Evolutionary conservation across 2,797 vertebrate genomes (phyloP), one percentile per base, ranked within the genome.

Genomic region (Fistularia tabacaria): DNA sequence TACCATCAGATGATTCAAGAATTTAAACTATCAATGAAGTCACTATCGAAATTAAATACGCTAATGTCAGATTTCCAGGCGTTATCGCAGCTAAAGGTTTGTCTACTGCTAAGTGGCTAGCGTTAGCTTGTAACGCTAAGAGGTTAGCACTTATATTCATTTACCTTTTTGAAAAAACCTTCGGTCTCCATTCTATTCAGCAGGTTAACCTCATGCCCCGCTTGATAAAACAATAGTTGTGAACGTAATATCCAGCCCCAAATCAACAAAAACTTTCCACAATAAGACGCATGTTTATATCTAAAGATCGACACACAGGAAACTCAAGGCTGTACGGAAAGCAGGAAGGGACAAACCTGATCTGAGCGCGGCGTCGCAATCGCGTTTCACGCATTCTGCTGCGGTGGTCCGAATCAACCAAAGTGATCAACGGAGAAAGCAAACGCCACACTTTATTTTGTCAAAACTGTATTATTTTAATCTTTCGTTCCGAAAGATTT

Each of bases 401-500:
- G 7, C 14, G 12, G 14, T 43, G 51, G 42, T 1, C 3, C 4
- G 7, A 39, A 13, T 45, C 48, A 66, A 54, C 38, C 15, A 11
- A 54, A 50, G 41, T 10, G 0, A 49, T 48, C 7, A 58, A 40
- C 41, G 39, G 51, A 75, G 49, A 81, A 90, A 88, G 59, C 73
- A 90, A 85, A 90, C 82, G 68, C 75, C 76, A 90, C 81, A 88
- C 80, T 80, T 76, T 65, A 73, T 84, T 77, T 90, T 92, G 87
- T 91, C 89, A 93, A 94, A 94, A 94, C 86, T 88, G 92, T 91
- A 87, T 90, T 92, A 91, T 93, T 92, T 92, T 91, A 92, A 94
- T 95, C 93, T 94, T 94, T 93, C 93, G 49, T 76, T 88, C 89
- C 63, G 93, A 95, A 95, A 95, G 92, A 95, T 93, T 90, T 92